Base-by-base conservation (phyloP, 1,140 invertebrate species). In the Pararge aegeria region DNA sequence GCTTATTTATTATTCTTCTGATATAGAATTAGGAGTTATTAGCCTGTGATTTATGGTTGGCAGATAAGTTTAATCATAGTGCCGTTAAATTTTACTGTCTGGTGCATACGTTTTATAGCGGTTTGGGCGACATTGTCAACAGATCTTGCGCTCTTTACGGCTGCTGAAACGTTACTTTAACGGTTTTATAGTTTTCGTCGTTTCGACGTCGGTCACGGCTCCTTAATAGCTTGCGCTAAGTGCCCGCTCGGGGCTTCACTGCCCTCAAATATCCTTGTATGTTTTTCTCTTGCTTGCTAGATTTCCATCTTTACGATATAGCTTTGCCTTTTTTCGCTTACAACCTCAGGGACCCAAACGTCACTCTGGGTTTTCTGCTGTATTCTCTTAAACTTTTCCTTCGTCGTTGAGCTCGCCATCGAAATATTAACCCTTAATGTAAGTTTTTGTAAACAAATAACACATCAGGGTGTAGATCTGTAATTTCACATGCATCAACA, bases 111-210 rank as follows among this genome's bases (percentile, higher is more conserved):
- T 73, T 87, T 87, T 87, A 87, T 84, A 70, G 80, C 75, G 83
- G 76, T 64, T 75, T 62, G 75, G 78, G 77, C 78, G 84, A 87
- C 87, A 87, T 87, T 89, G 87, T 89, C 84, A 85, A 87, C 84
- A 86, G 83, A 87, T 87, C 84, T 83, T 76, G 82, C 83, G 78
- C 76, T 85, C 86, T 89, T 89, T 87, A 89, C 84, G 70, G 82
- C 83, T 83, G 82, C 81, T 87, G 83, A 86, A 87, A 89, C 80
- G 84, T 82, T 87, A 78, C 83, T 89, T 89, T 89, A 89, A 89
- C 83, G 80, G 82, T 89, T 89, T 89, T 89, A 89, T 89, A 89
- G 86, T 86, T 85, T 86, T 83, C 76, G 83, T 80, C 86, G 83
- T 83, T 80, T 79, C 75, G 69, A 78, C 75, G 75, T 76, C 83